Evolutionary conservation across 2,888 invertebrate genomes (phyloP), one percentile per base, ranked within the genome.

Genomic region (Flexamia atlantica): DNA sequence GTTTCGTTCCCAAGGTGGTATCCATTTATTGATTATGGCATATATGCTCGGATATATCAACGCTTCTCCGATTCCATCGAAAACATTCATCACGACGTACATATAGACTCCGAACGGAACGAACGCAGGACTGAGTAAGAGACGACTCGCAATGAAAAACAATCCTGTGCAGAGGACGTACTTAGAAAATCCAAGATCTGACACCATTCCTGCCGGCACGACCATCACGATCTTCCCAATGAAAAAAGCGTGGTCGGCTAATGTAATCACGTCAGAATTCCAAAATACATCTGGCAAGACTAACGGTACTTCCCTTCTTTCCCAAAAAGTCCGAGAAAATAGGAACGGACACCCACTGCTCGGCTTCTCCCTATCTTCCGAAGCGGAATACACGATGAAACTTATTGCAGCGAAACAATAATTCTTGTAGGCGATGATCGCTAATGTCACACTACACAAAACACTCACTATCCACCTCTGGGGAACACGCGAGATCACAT

Each of bases 391-490:
- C 2, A 64, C 64, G 30, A 64, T 30, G 30, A 28, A 1, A 14
- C 5, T 12, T 0, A 64, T 28, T 4, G 25, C 30, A 9, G 9
- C 7, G 28, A 20, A 64, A 4, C 64, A 64, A 64, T 12, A 14
- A 30, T 64, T 28, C 17, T 64, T 30, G 64, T 14, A 9, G 25
- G 9, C 7, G 30, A 64, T 28, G 64, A 64, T 14, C 64, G 64
- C 30, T 4, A 64, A 3, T 14, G 30, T 14, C 64, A 64, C 28
- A 28, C 64, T 28, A 17, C 64, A 64, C 10, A 64, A 17, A 1
- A 30, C 28, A 17, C 64, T 28, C 64, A 64, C 64, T 12, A 64
- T 30, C 64, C 64, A 64, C 7, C 28, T 28, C 28, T 64, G 64
- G 12, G 64, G 64, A 14, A 64, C 30, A 23, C 5, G 12, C 2